A percentile compares a stretch with the other conserved stretches of the same genome.
These are phyloP conservation scores for Odontesthes bonariensis DNA, from an alignment of 2,113 vertebrate species.

Conservation along the genomic window DNA sequence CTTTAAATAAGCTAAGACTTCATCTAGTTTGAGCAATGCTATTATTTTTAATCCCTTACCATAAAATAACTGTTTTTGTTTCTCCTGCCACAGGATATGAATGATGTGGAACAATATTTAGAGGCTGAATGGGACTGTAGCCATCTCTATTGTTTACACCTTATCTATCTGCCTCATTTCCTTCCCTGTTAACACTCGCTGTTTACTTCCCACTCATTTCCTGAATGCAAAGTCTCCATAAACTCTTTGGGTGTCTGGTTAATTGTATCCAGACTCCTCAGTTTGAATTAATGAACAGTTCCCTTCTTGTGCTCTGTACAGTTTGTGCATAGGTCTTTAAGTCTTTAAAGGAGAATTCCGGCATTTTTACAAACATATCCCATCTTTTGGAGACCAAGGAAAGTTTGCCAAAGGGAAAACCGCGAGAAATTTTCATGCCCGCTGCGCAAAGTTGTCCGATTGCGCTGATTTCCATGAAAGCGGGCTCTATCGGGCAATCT, in stretches of 20 bases:
- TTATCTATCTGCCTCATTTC: constrained; percentile 73
- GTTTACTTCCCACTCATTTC: constrained; percentile 67
- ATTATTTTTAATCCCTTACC: background rate
- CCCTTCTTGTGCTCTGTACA: constrained; percentile 5
- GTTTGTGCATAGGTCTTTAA: constrained; percentile 14
- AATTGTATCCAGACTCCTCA: constrained; percentile 62
- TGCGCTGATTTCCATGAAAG: no score
- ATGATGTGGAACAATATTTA: constrained; percentile 25
- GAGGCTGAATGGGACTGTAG: constrained; percentile 28
- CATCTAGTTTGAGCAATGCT: background rate
- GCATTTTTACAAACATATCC: no score
- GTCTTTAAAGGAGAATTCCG: constrained; percentile 5
- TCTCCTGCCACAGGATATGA: constrained; percentile 55
- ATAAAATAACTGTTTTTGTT: constrained; percentile 3
- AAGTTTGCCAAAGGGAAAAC: no score
- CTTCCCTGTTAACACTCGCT: constrained; percentile 60
- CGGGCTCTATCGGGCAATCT: no score
- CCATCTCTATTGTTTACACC: constrained; percentile 53
- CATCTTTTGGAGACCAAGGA: no score
- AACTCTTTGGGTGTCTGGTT: constrained; percentile 60
- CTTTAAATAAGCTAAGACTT: no score
- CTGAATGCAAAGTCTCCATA: constrained; percentile 62
- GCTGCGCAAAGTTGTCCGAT: no score
- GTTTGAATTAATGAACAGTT: constrained; percentile 22
- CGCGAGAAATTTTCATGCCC: no score